phyloP scores from a whole-genome alignment of 2,797 vertebrate genomes.

The Falco cherrug region DNA sequence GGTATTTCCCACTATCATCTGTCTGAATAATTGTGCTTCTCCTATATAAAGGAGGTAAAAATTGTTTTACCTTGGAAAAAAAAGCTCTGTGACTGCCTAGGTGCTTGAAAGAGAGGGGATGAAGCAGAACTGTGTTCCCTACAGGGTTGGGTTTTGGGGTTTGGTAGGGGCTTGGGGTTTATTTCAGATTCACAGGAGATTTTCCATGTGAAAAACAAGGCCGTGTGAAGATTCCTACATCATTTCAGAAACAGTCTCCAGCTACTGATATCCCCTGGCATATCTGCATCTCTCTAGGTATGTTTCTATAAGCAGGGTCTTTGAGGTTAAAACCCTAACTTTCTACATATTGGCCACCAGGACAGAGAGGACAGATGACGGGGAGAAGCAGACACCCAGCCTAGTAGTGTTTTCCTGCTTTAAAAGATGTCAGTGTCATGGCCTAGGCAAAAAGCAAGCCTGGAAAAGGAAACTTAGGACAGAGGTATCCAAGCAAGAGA shows the following conservation, averaged over 20 bases:
- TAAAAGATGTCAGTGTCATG: neutral
- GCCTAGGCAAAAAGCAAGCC: neutral
- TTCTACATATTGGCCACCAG: no score
- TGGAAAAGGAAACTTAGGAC: neutral
- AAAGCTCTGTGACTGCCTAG: neutral
- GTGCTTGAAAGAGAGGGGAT: neutral
- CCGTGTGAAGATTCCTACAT: neutral
- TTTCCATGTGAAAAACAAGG: neutral
- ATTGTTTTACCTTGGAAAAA: neutral
- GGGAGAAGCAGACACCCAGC: neutral
- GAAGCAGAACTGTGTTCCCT: no score
- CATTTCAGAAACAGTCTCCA: neutral
- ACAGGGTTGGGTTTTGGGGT: neutral
- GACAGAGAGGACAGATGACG: neutral
- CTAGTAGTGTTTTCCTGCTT: neutral
- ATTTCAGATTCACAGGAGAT: no score
- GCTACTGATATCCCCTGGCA: neutral
- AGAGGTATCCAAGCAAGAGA: neutral
- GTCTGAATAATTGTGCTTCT: neutral
- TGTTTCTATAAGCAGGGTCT: neutral
- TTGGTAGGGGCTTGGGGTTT: no score
- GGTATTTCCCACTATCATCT: neutral
- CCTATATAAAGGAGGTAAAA: neutral
- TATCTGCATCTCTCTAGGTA: neutral
- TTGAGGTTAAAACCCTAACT: neutral